These are phyloP conservation scores for Xanthia togata DNA, from an alignment of 2,888 invertebrate genomes.

Conservation along the genomic window DNA sequence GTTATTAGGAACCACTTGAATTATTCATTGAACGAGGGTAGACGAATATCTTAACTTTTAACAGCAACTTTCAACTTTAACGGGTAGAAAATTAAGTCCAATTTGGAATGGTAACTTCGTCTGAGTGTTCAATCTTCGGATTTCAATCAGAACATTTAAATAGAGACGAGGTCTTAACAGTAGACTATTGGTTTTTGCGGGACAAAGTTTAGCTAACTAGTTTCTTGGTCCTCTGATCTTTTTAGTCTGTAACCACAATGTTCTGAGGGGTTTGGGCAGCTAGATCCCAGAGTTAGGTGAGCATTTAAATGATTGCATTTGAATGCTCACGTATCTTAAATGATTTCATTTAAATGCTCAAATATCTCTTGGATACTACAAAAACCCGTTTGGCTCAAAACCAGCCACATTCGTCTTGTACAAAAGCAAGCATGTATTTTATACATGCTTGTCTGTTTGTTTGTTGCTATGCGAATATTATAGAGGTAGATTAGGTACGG, in stretches of 20 bases:
- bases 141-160: constrained; percentile 80
- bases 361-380: background rate
- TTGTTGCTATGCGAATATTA: background rate
- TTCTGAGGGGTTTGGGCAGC: constrained; percentile 12
- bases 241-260: constrained; percentile 39
- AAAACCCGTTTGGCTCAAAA: background rate
- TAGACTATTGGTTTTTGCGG: constrained; percentile 73
- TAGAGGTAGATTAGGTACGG: no score
- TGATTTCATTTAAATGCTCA: background rate
- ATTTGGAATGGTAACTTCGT: constrained; percentile 65
- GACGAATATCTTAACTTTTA: constrained; percentile 79
- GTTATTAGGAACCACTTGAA: constrained; percentile 89
- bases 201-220: constrained; percentile 64
- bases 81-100: constrained; percentile 67
- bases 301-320: constrained; percentile 2
- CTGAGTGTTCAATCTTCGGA: constrained; percentile 68
- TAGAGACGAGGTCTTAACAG: constrained; percentile 73
- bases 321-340: background rate
- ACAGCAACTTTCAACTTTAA: constrained; percentile 80
- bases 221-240: constrained; percentile 56
- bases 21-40: constrained; percentile 88
- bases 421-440: no score
- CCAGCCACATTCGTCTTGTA: background rate
- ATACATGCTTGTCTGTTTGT: background rate
- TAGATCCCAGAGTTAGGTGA: background rate